A percentile compares a stretch with the other conserved stretches of the same genome.
Evolutionary conservation across 2,888 invertebrate genomes (phyloP).

Genomic region (Melinaea menophilus): DNA sequence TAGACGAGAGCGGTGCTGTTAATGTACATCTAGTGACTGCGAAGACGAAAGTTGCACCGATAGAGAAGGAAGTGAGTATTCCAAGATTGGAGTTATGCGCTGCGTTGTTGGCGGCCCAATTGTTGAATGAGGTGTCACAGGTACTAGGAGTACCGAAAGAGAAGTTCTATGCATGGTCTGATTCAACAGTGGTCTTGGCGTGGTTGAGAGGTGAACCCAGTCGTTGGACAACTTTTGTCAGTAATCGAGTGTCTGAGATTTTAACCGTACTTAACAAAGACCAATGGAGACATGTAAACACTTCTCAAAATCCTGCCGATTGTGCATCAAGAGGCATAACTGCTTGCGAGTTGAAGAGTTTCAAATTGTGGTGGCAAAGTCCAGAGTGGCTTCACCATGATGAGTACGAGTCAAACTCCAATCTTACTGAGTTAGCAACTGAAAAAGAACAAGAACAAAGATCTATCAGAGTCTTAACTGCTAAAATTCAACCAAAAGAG

Average conservation of each 20-base stretch:
- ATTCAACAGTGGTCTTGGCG: constrained; percentile 28
- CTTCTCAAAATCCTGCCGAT: constrained; percentile 36
- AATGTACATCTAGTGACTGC: constrained; percentile 13
- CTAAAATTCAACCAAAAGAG: constrained; percentile 1
- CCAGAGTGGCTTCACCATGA: constrained; percentile 11
- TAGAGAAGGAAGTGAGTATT: constrained; percentile 19
- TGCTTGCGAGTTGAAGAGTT: constrained; percentile 14
- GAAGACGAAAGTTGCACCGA: constrained; percentile 26
- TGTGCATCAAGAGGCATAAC: constrained; percentile 17
- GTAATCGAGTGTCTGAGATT: constrained; percentile 28
- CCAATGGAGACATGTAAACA: constrained; percentile 27
- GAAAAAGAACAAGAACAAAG: constrained; percentile 9
- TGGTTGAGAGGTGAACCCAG: constrained; percentile 27
- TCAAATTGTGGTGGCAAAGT: constrained; percentile 29
- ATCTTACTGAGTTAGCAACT: not conserved
- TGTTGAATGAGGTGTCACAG: constrained; percentile 21
- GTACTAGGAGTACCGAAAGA: constrained; percentile 21
- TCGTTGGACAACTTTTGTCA: constrained; percentile 33
- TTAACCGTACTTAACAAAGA: constrained; percentile 7
- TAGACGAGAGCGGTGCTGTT: not conserved
- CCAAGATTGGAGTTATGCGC: constrained; percentile 27
- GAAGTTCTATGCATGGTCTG: constrained; percentile 25
- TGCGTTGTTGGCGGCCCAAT: constrained; percentile 18
- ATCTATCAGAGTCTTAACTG: not conserved
- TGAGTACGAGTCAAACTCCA: not conserved